phyloP scores from a whole-genome alignment of 2,888 invertebrate genomes.

The Seira musarum region DNA sequence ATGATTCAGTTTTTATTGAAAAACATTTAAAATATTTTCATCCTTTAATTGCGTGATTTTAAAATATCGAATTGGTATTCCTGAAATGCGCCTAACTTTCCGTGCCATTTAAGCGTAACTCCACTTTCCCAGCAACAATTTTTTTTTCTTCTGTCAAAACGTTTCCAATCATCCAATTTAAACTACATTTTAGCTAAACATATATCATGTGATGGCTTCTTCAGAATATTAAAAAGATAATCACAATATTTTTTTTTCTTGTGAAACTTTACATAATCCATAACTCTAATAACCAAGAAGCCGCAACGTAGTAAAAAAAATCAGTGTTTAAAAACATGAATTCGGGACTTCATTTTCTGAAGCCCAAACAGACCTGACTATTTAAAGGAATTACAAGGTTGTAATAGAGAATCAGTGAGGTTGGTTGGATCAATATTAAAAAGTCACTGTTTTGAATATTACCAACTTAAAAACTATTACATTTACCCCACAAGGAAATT shows the following conservation, averaged over 20 bases:
- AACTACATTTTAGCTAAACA: not conserved
- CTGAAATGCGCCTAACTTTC: not conserved
- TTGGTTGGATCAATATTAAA: slow-evolving; percentile 1
- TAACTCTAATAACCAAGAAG: too few relatives aligned
- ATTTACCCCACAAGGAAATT: slow-evolving; percentile 12
- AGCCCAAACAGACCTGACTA: not conserved
- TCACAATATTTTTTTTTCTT: not conserved
- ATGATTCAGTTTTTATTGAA: too few relatives aligned
- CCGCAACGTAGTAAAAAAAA: too few relatives aligned
- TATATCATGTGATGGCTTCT: slow-evolving; percentile 33
- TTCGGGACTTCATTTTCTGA: too few relatives aligned
- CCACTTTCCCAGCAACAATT: not conserved
- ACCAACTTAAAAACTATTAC: slow-evolving; percentile 1
- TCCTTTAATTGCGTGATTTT: too few relatives aligned
- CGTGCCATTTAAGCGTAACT: slow-evolving; percentile 5
- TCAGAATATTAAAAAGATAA: slow-evolving; percentile 49
- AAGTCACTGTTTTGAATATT: not conserved
- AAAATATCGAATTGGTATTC: too few relatives aligned
- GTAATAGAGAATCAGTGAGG: not conserved
- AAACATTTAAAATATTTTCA: too few relatives aligned
- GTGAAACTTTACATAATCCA: too few relatives aligned
- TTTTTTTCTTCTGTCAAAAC: slow-evolving; percentile 21
- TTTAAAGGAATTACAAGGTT: not conserved
- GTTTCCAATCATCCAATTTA: slow-evolving; percentile 33
- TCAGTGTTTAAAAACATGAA: too few relatives aligned